Base-by-base conservation (phyloP, 2,113 vertebrate genomes). In the Microtus montanus region DNA sequence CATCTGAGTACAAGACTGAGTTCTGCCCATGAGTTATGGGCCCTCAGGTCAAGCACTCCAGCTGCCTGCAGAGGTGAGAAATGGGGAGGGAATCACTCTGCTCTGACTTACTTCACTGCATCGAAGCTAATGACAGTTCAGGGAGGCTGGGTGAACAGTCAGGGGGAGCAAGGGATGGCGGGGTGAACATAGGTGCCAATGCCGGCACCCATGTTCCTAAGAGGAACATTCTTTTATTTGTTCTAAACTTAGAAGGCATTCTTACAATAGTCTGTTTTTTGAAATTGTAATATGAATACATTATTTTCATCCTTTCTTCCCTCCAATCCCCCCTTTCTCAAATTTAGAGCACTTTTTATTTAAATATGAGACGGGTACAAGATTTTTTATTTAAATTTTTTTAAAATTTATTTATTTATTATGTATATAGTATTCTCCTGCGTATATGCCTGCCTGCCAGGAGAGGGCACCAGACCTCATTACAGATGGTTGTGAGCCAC, bases 181-280 rank as follows among this genome's bases (percentile, higher is more conserved):
- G 19, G 22, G 15, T 0, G n/a, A 22, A 52, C 35, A 83, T 54
- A 89, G 52, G 47, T 74, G 15, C 52, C 75, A 87, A 87, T 17
- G 80, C 28, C n/a, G 30, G 64, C 68, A 66, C 19, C 64, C 80
- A 20, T 71, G 44, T n/a, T 47, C 47, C 44, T 15, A 89, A 22
- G 47, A 75, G n/a, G 54, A 90, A 54, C 24, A 82, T 41, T 84
- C 8, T 38, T 87, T 71, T 92, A 70, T 74, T 93, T 79, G 77
- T 93, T 95, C 71, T 90, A 91, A 87, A 78, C 47, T 26, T n/a
- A 87, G 95, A 28, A 28, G 77, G 68, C 35, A 90, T 38, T 52
- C 84, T 63, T 28, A 17, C 8, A 63, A 61, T 58, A 15, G 8
- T 83, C 71, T 73, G 9, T 41, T 58, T 58, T 82, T 47, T 77